These are phyloP conservation scores for Cydia splendana DNA, from an alignment of 1,140 invertebrate genomes.

Conservation along the genomic window DNA sequence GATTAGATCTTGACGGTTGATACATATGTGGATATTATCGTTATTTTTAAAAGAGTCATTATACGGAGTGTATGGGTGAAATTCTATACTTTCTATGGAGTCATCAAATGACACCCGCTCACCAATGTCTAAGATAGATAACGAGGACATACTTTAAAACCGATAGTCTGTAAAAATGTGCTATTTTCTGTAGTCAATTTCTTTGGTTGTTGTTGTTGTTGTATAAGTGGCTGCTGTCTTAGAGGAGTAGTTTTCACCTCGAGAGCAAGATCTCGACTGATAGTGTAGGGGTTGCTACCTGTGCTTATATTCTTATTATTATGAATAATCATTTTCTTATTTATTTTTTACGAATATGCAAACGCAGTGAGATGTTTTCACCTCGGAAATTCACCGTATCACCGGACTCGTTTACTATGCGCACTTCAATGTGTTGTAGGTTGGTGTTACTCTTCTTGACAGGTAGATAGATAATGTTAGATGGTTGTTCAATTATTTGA, in stretches of 20 bases:
- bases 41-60: conserved; percentile 10
- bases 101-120: not conserved
- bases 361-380: not conserved
- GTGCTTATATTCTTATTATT: not conserved
- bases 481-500: not conserved
- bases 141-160: conserved; percentile 8
- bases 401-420: not conserved
- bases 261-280: not conserved
- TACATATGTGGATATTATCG: not conserved
- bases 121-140: not conserved
- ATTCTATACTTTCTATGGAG: not conserved
- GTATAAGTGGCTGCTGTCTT: not conserved
- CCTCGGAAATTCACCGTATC: not conserved
- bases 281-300: conserved; percentile 1
- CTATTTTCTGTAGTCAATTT: not conserved
- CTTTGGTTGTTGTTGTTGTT: not conserved
- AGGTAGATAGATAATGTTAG: not conserved
- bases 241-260: not conserved
- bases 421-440: not conserved
- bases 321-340: not conserved
- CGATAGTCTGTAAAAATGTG: not conserved
- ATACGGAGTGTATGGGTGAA: not conserved
- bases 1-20: not conserved
- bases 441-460: not conserved
- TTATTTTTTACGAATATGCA: not conserved